Conservation (phyloP, 2,888 invertebrate genomes). For the Meiosimyza decipiens region DNA sequence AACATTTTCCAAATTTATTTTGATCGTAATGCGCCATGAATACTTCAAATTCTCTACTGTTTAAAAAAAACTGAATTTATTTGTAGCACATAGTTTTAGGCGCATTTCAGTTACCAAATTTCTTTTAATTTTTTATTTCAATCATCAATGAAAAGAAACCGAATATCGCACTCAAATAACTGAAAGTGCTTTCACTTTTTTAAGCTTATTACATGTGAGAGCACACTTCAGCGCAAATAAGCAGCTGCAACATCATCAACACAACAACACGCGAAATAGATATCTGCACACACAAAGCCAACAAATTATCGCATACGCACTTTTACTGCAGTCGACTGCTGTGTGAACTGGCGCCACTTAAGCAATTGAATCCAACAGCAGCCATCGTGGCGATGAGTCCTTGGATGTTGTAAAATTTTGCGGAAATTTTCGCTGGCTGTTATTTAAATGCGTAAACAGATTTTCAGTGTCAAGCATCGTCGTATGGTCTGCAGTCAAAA, state of each 20-base stretch:
- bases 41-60: no score
- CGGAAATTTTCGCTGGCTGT: slow-evolving; percentile 20
- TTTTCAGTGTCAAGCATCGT: slow-evolving; percentile 31
- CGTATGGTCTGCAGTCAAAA: background rate
- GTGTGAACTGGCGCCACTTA: background rate
- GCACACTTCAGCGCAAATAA: slow-evolving; percentile 6
- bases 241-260: background rate
- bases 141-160: no score
- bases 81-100: no score
- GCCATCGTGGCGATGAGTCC: no score
- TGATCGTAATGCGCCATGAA: no score
- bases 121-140: no score
- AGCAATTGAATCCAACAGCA: background rate
- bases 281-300: no score
- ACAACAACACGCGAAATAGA: background rate
- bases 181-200: slow-evolving; percentile 13
- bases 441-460: slow-evolving; percentile 33
- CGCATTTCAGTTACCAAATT: no score
- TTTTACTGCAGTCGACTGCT: background rate
- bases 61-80: no score
- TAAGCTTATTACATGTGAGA: slow-evolving; percentile 29
- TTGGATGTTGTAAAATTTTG: slow-evolving; percentile 12
- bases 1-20: no score
- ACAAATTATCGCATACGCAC: slow-evolving; percentile 6
- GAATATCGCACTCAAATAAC: no score